These are phyloP conservation scores for Zaprionus taronus DNA, from an alignment of 1,140 invertebrate genomes.

Conservation along the genomic window DNA sequence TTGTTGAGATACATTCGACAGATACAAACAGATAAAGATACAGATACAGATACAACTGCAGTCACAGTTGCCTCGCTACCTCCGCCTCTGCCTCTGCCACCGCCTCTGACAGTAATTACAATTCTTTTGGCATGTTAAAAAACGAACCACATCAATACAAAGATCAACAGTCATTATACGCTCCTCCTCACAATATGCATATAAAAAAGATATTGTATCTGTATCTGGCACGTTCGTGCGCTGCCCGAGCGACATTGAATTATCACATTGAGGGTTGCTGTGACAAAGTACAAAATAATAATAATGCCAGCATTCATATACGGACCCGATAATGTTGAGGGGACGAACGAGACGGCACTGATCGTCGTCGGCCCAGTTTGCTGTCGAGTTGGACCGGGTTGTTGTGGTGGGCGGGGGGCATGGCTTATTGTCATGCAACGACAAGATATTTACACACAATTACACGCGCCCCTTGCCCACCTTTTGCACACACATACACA, in stretches of 20 bases:
- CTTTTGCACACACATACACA: not conserved
- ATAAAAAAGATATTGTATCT: slow-evolving; percentile 76
- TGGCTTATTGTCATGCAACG: slow-evolving; percentile 74
- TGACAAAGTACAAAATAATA: slow-evolving; percentile 82
- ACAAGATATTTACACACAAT: slow-evolving; percentile 81
- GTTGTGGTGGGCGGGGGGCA: slow-evolving; percentile 2
- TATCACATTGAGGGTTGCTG: slow-evolving; percentile 58
- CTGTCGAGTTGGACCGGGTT: not conserved
- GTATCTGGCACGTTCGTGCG: slow-evolving; percentile 62
- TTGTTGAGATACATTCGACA: slow-evolving; percentile 48
- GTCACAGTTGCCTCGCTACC: not conserved
- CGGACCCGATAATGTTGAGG: no score
- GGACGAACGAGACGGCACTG: slow-evolving; percentile 16
- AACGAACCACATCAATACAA: slow-evolving; percentile 65
- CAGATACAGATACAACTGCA: slow-evolving; percentile 40
- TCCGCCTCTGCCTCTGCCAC: not conserved
- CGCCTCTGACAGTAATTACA: slow-evolving; percentile 64
- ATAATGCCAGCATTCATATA: slow-evolving; percentile 67
- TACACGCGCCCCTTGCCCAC: slow-evolving; percentile 23
- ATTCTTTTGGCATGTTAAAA: slow-evolving; percentile 77
- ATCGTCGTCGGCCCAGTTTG: not conserved
- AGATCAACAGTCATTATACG: slow-evolving; percentile 55
- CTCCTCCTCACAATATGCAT: slow-evolving; percentile 16
- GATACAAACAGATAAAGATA: slow-evolving; percentile 36
- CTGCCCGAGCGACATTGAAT: slow-evolving; percentile 75